Percentiles rank a stretch among this genome's conserved stretches.
Evolutionary conservation across 2,113 vertebrate species (phyloP).

Genomic region (Phalacrocorax carbo): DNA sequence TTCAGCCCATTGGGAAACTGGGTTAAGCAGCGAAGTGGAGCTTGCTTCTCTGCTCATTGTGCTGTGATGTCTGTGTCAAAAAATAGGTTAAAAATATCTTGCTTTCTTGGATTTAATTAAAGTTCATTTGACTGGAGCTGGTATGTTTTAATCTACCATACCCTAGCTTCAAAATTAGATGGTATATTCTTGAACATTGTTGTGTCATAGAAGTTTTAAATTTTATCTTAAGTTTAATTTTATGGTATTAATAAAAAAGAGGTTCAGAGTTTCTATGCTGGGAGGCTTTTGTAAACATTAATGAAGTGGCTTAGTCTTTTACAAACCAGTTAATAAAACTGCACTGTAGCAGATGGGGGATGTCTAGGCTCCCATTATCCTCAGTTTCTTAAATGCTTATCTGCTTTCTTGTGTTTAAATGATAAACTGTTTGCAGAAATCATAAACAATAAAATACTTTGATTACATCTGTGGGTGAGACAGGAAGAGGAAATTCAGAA

Average conservation of each 20-base stretch:
- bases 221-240: neutral
- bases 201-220: neutral
- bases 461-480: neutral
- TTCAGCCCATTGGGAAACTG: neutral
- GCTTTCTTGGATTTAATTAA: neutral
- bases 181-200: neutral
- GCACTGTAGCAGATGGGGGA: constrained; percentile 40
- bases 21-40: neutral
- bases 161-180: neutral
- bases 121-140: neutral
- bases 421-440: constrained; percentile 14
- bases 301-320: neutral
- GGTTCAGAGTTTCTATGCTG: neutral
- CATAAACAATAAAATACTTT: constrained; percentile 3
- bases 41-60: neutral
- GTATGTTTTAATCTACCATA: neutral
- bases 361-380: constrained; percentile 50
- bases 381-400: constrained; percentile 45
- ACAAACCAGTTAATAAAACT: constrained; percentile 40
- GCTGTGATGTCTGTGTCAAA: neutral
- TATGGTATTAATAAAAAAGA: neutral
- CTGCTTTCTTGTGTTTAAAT: constrained; percentile 30
- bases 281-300: neutral
- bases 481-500: neutral
- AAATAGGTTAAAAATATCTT: neutral